phyloP scores from a whole-genome alignment of 2,113 vertebrate species.

The Symphodus melops region DNA sequence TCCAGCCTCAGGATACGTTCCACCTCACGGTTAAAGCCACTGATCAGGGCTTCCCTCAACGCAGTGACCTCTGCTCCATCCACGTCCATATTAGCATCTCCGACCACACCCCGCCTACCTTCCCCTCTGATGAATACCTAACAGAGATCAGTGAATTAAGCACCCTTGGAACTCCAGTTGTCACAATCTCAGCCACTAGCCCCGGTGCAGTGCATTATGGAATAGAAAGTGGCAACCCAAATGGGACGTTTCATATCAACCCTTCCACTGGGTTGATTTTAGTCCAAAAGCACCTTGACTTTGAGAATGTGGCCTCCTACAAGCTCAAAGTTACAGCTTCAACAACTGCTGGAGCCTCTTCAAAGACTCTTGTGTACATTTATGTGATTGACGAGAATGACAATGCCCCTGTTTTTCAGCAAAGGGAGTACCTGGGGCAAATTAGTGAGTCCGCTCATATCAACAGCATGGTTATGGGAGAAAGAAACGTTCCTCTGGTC shows the following conservation, averaged over 20 bases:
- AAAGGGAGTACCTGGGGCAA: slow-evolving; percentile 84
- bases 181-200: slow-evolving; percentile 86
- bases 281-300: slow-evolving; percentile 86
- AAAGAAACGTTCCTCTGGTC: slow-evolving; percentile 89
- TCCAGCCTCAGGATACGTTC: slow-evolving; percentile 82
- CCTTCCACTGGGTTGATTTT: slow-evolving; percentile 91
- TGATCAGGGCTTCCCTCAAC: slow-evolving; percentile 89
- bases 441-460: slow-evolving; percentile 89
- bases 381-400: slow-evolving; percentile 95
- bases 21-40: slow-evolving; percentile 90
- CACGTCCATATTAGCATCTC: slow-evolving; percentile 85
- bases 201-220: slow-evolving; percentile 89
- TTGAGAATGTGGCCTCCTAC: slow-evolving; percentile 89
- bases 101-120: slow-evolving; percentile 87
- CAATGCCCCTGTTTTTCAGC: slow-evolving; percentile 87
- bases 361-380: slow-evolving; percentile 82
- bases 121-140: slow-evolving; percentile 88
- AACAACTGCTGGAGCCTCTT: slow-evolving; percentile 85
- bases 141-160: slow-evolving; percentile 91
- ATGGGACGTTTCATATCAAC: slow-evolving; percentile 89
- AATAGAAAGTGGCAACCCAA: slow-evolving; percentile 89
- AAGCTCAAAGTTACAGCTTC: slow-evolving; percentile 87
- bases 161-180: slow-evolving; percentile 83
- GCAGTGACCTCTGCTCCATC: slow-evolving; percentile 87
- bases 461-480: slow-evolving; percentile 90